Conservation (phyloP, 2,113 vertebrate species). For the Motacilla tschutschensis region DNA sequence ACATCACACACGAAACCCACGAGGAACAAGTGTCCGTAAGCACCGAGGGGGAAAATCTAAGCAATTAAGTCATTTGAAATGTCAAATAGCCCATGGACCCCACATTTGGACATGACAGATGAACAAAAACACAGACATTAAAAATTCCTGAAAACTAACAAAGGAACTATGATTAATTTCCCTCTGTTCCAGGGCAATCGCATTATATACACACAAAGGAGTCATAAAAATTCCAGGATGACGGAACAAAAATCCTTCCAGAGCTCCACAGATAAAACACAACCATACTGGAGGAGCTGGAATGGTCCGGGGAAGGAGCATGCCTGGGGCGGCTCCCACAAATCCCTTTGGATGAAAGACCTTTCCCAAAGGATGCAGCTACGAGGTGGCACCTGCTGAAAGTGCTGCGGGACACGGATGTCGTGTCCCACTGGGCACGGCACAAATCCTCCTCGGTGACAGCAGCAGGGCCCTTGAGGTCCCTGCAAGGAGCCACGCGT, state of each 20-base stretch:
- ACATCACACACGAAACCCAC: not conserved
- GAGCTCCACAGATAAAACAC: slow-evolving; percentile 41
- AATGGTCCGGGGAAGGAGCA: not conserved
- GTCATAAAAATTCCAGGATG: slow-evolving; percentile 67
- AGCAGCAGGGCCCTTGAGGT: rapidly evolving
- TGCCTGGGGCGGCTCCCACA: not conserved
- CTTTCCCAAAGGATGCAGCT: not conserved
- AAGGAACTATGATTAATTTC: slow-evolving; percentile 47
- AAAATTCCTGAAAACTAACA: slow-evolving; percentile 51
- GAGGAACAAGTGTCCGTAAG: not conserved
- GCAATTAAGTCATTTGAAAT: slow-evolving; percentile 35
- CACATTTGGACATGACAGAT: slow-evolving; percentile 31
- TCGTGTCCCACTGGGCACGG: not conserved
- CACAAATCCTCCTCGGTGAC: not conserved
- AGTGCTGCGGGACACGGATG: rapidly evolving
- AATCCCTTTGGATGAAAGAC: rapidly evolving
- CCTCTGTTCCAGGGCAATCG: slow-evolving; percentile 30
- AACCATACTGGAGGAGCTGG: slow-evolving; percentile 33
- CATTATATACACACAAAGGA: slow-evolving; percentile 59
- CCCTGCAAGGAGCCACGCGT: rapidly evolving
- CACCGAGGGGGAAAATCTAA: not conserved
- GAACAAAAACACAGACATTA: slow-evolving; percentile 28
- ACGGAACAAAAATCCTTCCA: slow-evolving; percentile 50
- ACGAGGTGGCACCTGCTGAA: not conserved
- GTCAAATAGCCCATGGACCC: slow-evolving; percentile 26